phyloP scores from a whole-genome alignment of 37 sponge, comb jelly and placozoan genomes.

The Tethya wilhelma region DNA sequence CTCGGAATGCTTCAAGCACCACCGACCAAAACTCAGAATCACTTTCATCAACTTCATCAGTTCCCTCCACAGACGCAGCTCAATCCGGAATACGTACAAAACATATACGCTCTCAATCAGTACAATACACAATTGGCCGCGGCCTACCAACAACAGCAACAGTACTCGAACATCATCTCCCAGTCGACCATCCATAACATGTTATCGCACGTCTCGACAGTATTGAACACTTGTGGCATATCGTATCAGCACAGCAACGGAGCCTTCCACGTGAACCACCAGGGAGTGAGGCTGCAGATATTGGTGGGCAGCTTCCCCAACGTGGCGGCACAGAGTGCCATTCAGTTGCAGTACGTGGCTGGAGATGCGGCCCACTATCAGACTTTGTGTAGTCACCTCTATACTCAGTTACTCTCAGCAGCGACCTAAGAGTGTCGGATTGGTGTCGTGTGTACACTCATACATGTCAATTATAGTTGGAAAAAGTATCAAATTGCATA shows the following conservation, averaged over 20 bases:
- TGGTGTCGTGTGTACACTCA: too few species aligned
- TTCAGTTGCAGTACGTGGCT: constrained; percentile 66
- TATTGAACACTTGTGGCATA: constrained; percentile 26
- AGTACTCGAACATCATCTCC: neutral
- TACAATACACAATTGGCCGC: neutral
- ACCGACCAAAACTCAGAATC: neutral
- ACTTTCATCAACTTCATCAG: neutral
- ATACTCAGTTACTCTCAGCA: too few species aligned
- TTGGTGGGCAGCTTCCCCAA: constrained; percentile 8
- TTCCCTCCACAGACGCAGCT: neutral
- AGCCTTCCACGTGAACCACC: constrained; percentile 36
- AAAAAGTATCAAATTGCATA: too few species aligned
- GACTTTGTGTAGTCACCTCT: constrained; percentile 56
- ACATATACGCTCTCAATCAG: neutral
- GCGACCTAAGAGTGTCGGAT: too few species aligned
- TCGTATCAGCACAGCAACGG: constrained; percentile 20
- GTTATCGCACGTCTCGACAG: constrained; percentile 25
- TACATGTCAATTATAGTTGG: too few species aligned
- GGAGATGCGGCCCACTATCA: constrained; percentile 61
- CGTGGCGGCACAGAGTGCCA: constrained; percentile 38
- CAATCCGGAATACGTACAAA: neutral
- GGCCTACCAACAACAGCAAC: neutral
- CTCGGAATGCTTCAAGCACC: constrained; percentile 8
- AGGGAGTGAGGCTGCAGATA: constrained; percentile 47
- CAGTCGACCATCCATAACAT: constrained; percentile 12